Evolutionary conservation across 2,888 invertebrate genomes (phyloP).

Genomic region (Timema cristinae): DNA sequence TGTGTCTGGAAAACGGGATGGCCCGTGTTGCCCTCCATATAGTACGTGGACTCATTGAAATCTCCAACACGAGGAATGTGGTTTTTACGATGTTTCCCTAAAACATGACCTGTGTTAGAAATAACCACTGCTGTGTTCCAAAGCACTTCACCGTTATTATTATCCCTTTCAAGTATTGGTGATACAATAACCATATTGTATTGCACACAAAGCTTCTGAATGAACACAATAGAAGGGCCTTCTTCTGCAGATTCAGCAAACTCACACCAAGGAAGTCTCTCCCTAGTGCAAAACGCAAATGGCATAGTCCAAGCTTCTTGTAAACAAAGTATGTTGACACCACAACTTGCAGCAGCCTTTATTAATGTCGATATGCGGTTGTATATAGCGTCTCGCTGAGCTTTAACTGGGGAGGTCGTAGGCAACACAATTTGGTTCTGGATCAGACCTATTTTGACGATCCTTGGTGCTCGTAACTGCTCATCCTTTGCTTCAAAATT

Average conservation of each 20-base stretch:
- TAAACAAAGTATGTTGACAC: slow-evolving; percentile 85
- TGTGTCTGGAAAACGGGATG: slow-evolving; percentile 89
- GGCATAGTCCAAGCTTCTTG: slow-evolving; percentile 78
- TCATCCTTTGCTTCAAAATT: slow-evolving; percentile 64
- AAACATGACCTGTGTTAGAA: slow-evolving; percentile 72
- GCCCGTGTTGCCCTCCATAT: slow-evolving; percentile 88
- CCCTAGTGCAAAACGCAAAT: slow-evolving; percentile 94
- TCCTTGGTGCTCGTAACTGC: slow-evolving; percentile 62
- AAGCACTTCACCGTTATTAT: slow-evolving; percentile 70
- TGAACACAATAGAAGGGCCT: slow-evolving; percentile 78
- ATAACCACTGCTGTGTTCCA: slow-evolving; percentile 97
- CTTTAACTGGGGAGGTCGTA: slow-evolving; percentile 65
- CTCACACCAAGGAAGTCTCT: slow-evolving; percentile 90
- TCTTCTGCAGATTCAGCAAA: slow-evolving; percentile 84
- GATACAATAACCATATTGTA: slow-evolving; percentile 91
- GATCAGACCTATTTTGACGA: slow-evolving; percentile 78
- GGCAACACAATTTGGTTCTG: slow-evolving; percentile 82
- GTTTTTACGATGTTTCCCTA: slow-evolving; percentile 98
- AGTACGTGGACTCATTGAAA: slow-evolving; percentile 96
- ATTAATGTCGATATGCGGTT: slow-evolving; percentile 69
- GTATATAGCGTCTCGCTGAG: slow-evolving; percentile 75
- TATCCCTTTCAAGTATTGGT: slow-evolving; percentile 89
- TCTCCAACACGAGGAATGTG: slow-evolving; percentile 97
- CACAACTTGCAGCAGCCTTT: slow-evolving; percentile 67
- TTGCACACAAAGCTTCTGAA: slow-evolving; percentile 70